Percentiles rank a stretch among this genome's conserved stretches.
phyloP scores from a whole-genome alignment of 2,888 invertebrate genomes.

The Brenthis daphne region DNA sequence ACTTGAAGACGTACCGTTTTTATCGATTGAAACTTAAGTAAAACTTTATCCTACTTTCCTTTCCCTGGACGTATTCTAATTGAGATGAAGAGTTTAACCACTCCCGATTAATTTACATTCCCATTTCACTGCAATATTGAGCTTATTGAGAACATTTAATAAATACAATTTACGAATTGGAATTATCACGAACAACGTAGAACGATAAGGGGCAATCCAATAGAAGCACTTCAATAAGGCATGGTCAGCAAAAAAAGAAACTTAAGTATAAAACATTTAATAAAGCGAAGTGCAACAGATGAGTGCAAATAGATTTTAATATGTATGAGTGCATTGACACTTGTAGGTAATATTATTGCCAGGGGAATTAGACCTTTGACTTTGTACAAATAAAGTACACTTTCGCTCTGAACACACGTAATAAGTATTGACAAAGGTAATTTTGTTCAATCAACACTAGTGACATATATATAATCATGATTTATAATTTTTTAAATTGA shows the following conservation, averaged over 20 bases:
- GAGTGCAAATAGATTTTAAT: slow-evolving; percentile 51
- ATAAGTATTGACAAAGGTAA: slow-evolving; percentile 46
- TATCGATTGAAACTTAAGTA: no score
- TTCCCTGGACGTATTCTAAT: no score
- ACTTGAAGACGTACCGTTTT: no score
- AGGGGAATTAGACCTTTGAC: slow-evolving; percentile 35
- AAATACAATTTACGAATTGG: not conserved
- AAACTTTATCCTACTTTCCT: no score
- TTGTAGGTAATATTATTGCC: slow-evolving; percentile 30
- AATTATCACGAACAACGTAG: not conserved
- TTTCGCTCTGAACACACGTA: slow-evolving; percentile 20
- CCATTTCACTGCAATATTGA: not conserved
- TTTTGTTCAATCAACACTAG: slow-evolving; percentile 44
- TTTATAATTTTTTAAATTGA: slow-evolving; percentile 36
- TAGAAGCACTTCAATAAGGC: slow-evolving; percentile 25
- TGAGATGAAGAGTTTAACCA: no score
- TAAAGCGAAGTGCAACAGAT: slow-evolving; percentile 46
- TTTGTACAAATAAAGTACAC: slow-evolving; percentile 33
- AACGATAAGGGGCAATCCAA: slow-evolving; percentile 5
- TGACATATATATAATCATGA: slow-evolving; percentile 37
- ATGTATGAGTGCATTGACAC: slow-evolving; percentile 50
- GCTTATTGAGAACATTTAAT: not conserved
- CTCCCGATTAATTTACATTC: not conserved
- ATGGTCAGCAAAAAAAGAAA: slow-evolving; percentile 36
- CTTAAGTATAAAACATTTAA: slow-evolving; percentile 45